Conservation (phyloP, 2,113 vertebrate genomes). For the Sarotherodon lohbergeri region DNA sequence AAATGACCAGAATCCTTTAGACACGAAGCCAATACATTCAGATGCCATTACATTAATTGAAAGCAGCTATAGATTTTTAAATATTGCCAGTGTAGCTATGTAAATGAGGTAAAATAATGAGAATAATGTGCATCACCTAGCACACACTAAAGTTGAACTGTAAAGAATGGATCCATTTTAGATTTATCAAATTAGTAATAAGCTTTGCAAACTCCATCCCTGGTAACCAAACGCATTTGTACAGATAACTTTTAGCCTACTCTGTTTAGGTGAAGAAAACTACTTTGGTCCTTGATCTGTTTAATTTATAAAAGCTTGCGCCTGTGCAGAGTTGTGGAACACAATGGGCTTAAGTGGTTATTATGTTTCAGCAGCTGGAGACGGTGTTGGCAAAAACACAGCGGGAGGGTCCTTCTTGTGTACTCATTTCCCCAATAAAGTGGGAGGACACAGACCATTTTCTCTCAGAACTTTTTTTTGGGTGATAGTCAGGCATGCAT, state of each 20-base stretch:
- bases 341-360: background rate
- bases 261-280: background rate
- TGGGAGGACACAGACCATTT: background rate
- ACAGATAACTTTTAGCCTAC: background rate
- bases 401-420: background rate
- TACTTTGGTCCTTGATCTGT: background rate
- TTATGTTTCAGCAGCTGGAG: background rate
- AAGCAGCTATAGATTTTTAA: background rate
- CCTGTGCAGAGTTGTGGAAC: background rate
- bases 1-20: background rate
- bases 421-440: background rate
- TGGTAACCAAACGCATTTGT: background rate
- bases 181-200: background rate
- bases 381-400: background rate
- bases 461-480: background rate
- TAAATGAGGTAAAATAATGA: background rate
- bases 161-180: background rate
- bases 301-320: background rate
- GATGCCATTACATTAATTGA: background rate
- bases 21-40: background rate
- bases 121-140: background rate
- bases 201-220: background rate
- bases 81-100: background rate
- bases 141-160: background rate
- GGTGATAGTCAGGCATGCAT: background rate